Evolutionary conservation across 2,113 vertebrate genomes (phyloP).

Genomic region (Istiophorus platypterus): DNA sequence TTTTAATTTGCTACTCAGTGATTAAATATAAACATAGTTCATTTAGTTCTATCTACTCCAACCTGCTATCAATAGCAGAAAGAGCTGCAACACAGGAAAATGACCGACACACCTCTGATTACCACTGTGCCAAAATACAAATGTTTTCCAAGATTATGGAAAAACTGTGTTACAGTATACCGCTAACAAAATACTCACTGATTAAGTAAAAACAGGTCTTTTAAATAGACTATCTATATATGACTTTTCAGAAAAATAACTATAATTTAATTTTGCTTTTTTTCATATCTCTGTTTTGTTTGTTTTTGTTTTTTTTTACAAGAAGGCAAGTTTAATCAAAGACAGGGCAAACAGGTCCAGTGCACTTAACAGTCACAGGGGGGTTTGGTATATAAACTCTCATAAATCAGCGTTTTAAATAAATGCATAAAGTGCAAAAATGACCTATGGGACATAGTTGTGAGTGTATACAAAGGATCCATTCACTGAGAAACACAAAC

Average conservation of each 20-base stretch:
- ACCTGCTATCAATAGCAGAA: conserved; percentile 1
- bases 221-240: conserved; percentile 60
- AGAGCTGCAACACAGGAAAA: conserved; percentile 26
- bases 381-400: conserved; percentile 25
- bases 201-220: conserved; percentile 61
- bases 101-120: conserved; percentile 10
- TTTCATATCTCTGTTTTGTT: background rate
- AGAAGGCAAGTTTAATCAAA: conserved; percentile 76
- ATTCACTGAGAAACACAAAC: conserved; percentile 24
- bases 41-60: background rate
- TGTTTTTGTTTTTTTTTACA: conserved; percentile 47
- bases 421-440: conserved; percentile 73
- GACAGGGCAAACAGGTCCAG: conserved; percentile 70
- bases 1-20: background rate
- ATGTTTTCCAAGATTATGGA: conserved; percentile 32
- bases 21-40: background rate
- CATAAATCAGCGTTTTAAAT: conserved; percentile 52
- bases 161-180: conserved; percentile 44
- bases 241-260: conserved; percentile 73
- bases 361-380: conserved; percentile 73
- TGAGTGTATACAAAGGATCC: conserved; percentile 7
- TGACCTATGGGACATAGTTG: conserved; percentile 26
- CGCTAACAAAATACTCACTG: conserved; percentile 59
- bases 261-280: conserved; percentile 39
- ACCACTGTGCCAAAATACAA: conserved; percentile 39